Percentiles rank a stretch among this genome's conserved stretches.
Conservation (phyloP, 1,140 invertebrate species). For the Cyclina sinensis region DNA sequence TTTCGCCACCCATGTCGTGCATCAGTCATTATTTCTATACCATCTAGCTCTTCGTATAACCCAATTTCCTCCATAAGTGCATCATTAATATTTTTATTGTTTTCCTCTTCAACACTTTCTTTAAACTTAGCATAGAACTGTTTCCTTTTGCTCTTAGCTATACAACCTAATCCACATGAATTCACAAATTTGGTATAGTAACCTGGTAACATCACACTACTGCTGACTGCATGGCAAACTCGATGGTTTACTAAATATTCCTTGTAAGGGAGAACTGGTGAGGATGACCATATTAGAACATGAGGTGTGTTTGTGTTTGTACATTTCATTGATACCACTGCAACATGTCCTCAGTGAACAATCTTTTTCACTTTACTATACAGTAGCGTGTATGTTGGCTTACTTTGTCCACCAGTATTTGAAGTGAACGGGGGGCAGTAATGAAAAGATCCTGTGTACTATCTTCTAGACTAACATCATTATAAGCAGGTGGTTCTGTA, state of each 20-base stretch:
- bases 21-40: conserved; percentile 57
- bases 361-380: background rate
- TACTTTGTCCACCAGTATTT: background rate
- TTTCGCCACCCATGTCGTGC: conserved; percentile 57
- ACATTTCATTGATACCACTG: background rate
- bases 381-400: background rate
- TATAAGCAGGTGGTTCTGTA: no score
- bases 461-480: background rate
- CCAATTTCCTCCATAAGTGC: background rate
- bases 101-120: background rate
- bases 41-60: background rate
- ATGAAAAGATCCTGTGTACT: background rate
- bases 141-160: background rate
- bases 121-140: background rate
- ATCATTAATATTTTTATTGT: background rate
- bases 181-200: background rate
- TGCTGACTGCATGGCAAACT: background rate
- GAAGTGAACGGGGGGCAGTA: background rate
- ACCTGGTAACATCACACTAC: background rate
- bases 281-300: background rate
- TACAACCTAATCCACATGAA: background rate
- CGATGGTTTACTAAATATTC: background rate
- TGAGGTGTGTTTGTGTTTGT: background rate
- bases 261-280: background rate
- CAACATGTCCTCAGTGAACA: background rate